A percentile compares a stretch with the other conserved stretches of the same genome.
Evolutionary conservation across 2,113 vertebrate species (phyloP).

Genomic region (Salminus brasiliensis): DNA sequence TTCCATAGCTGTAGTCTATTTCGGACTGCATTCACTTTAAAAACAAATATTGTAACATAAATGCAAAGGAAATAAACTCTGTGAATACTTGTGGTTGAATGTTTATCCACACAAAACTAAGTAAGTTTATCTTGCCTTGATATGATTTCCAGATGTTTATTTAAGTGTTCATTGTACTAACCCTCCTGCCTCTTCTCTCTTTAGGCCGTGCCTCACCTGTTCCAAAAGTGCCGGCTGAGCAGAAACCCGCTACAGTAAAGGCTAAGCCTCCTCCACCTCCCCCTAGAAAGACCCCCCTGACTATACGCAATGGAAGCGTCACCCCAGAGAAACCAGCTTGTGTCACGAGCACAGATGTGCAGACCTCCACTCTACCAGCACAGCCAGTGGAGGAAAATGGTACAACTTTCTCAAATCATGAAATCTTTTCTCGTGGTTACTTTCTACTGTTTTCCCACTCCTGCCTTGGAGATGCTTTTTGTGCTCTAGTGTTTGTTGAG

Average conservation of each 20-base stretch:
- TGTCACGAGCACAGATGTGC: constrained; percentile 62
- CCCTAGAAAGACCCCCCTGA: constrained; percentile 69
- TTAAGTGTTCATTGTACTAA: neutral
- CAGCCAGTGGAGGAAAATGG: constrained; percentile 36
- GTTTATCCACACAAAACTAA: neutral
- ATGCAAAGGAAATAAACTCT: no score
- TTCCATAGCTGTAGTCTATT: no score
- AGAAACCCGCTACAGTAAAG: constrained; percentile 44
- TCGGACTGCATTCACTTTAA: no score
- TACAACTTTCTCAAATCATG: neutral
- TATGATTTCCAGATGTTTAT: neutral
- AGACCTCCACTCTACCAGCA: constrained; percentile 15
- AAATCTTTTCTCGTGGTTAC: neutral
- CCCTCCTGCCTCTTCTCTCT: neutral
- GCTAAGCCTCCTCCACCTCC: constrained; percentile 58
- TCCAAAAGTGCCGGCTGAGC: constrained; percentile 48
- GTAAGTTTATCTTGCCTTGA: neutral
- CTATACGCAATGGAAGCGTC: constrained; percentile 58
- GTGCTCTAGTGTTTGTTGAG: neutral
- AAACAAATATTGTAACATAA: no score
- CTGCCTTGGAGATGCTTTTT: neutral
- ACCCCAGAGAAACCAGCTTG: constrained; percentile 75
- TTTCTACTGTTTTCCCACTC: neutral
- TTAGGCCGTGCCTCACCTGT: constrained; percentile 54
- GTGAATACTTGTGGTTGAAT: neutral